These are phyloP conservation scores for Tragelaphus imberbis DNA, from an alignment of 2,113 vertebrate species.

Conservation along the genomic window DNA sequence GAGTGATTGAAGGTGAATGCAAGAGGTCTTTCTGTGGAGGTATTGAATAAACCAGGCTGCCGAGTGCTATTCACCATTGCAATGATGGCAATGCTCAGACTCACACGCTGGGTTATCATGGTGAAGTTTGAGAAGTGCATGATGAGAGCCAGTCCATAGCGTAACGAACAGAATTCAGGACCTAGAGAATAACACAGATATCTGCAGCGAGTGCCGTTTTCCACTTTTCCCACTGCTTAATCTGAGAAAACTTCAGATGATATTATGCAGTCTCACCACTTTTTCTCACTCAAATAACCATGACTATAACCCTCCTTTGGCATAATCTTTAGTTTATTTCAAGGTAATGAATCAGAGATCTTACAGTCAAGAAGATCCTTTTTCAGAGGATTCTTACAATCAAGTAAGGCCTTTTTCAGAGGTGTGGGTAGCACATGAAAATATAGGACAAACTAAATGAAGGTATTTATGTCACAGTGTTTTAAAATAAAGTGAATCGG, in stretches of 20 bases:
- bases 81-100: conserved; percentile 69
- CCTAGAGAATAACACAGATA: background rate
- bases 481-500: background rate
- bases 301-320: background rate
- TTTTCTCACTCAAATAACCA: background rate
- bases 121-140: conserved; percentile 87
- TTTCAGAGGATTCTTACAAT: background rate
- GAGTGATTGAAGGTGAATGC: background rate
- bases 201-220: background rate
- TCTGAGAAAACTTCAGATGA: background rate
- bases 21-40: background rate
- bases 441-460: background rate
- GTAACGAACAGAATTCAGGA: conserved; percentile 78
- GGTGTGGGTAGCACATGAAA: background rate
- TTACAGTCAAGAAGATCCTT: background rate
- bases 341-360: background rate
- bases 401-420: background rate
- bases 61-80: conserved; percentile 70
- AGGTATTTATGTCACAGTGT: too few species aligned
- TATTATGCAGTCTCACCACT: too few species aligned
- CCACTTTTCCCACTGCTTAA: background rate
- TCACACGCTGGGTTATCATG: conserved; percentile 85
- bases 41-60: background rate
- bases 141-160: conserved; percentile 83
- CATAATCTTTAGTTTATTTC: background rate